phyloP scores from a whole-genome alignment of 1,140 invertebrate species.

The Lepidurus packardi region DNA sequence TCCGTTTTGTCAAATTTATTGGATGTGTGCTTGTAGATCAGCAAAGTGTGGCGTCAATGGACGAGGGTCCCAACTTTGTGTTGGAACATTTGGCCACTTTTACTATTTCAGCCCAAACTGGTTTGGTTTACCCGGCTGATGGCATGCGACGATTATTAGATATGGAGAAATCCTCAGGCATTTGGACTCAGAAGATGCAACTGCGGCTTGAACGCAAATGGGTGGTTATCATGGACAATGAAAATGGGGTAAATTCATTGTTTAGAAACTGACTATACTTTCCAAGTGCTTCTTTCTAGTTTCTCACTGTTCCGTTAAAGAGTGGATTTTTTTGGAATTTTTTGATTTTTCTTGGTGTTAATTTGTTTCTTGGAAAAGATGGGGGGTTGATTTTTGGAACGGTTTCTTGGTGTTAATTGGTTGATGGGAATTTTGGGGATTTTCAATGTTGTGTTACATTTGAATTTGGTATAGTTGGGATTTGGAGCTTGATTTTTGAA shows the following conservation, averaged over 20 bases:
- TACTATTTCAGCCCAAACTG: slow-evolving; percentile 80
- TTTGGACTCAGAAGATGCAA: slow-evolving; percentile 98
- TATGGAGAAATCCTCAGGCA: slow-evolving; percentile 94
- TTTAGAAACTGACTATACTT: no score
- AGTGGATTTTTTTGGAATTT: no score
- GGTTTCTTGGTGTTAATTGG: neutral
- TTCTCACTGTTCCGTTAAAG: no score
- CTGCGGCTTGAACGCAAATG: slow-evolving; percentile 76
- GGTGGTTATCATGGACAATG: slow-evolving; percentile 92
- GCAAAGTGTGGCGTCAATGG: slow-evolving; percentile 39
- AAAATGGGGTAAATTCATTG: slow-evolving; percentile 72
- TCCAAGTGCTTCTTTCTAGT: no score
- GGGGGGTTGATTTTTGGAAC: no score
- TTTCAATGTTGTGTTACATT: neutral
- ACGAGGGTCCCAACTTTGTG: slow-evolving; percentile 69
- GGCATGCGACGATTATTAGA: slow-evolving; percentile 92
- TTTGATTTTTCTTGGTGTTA: no score
- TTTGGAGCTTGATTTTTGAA: slow-evolving; percentile 34
- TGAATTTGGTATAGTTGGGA: no score
- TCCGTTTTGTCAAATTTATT: neutral
- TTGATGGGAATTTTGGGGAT: neutral
- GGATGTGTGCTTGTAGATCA: slow-evolving; percentile 29
- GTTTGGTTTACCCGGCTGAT: slow-evolving; percentile 81
- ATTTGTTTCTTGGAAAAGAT: no score
- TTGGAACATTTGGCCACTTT: slow-evolving; percentile 98